Evolutionary conservation across 2,113 vertebrate species (phyloP).

Genomic region (Morone saxatilis): DNA sequence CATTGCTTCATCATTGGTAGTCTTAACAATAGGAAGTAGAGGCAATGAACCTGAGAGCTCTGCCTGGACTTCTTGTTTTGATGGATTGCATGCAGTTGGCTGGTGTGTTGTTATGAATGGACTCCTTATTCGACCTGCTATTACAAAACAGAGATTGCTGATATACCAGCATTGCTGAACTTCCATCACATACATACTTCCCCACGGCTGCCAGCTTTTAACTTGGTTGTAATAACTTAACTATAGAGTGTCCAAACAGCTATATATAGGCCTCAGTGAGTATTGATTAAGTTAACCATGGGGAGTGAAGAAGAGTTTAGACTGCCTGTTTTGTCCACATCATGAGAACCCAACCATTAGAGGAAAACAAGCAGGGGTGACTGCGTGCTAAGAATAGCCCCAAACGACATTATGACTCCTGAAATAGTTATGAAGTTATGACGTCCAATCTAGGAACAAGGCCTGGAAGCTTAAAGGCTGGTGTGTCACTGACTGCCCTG

Average conservation of each 20-base stretch:
- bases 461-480: constrained; percentile 1
- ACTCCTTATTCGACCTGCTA: constrained; percentile 28
- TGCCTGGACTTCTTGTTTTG: constrained; percentile 32
- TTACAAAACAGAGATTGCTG: neutral
- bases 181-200: neutral
- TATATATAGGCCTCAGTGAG: constrained; percentile 1
- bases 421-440: constrained; percentile 48
- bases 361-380: constrained; percentile 6
- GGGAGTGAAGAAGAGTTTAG: neutral
- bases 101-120: constrained; percentile 34
- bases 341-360: constrained; percentile 21
- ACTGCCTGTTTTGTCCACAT: neutral
- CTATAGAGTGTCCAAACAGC: neutral
- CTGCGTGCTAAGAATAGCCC: constrained; percentile 53
- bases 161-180: neutral
- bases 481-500: neutral
- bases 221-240: neutral
- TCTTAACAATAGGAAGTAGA: constrained; percentile 51
- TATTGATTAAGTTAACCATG: constrained; percentile 17
- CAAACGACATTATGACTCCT: constrained; percentile 26
- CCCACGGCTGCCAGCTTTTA: neutral
- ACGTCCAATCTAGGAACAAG: constrained; percentile 3
- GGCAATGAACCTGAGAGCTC: constrained; percentile 58
- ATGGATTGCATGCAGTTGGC: constrained; percentile 27
- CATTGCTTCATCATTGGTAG: constrained; percentile 38